Evolutionary conservation across 2,113 vertebrate genomes (phyloP), one percentile per base, ranked within the genome.

Genomic region (Petromus typicus): DNA sequence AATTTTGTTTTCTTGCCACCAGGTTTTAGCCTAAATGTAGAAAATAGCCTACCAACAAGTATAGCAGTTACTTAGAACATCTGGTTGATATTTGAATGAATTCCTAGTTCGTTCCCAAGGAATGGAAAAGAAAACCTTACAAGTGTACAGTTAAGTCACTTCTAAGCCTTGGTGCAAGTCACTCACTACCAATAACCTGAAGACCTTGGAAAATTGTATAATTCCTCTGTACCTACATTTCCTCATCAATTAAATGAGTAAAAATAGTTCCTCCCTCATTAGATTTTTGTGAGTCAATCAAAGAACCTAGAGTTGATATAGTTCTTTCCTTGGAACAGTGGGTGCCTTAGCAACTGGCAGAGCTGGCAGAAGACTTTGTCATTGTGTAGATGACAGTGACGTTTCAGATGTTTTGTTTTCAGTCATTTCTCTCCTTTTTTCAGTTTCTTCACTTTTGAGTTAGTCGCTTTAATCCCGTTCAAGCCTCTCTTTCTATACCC

Each of bases 81-180:
- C 59, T 87, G 85, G n/a, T 27, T 76, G 59, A 69, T 78, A 5
- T 75, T 43, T 57, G n/a, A 37, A 57, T 90, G 51, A 88, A 64
- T 73, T 81, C 45, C 57, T 78, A 86, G 9, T 12, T 90, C 66
- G 80, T 18, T 86, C 3, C 80, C 14, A 51, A 86, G 57, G 40
- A 95, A 90, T 63, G 48, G 54, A 82, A 93, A 86, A 79, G 5
- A 86, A 91, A 94, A 48, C 11, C 79, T 89, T 69, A 51, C 51
- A 48, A 64, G 20, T 30, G 12, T 34, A 13, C 34, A 61, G 32
- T 32, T 27, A 83, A 13, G 23, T 34, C 22, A 11, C 85, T 34
- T 71, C 81, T 81, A 78, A 63, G 61, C n/a, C 11, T 59, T 1
- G 10, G 23, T 81, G 87, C 32, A 37, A 25, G 59, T 66, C 71